Evolutionary conservation across 2,113 vertebrate species (phyloP), one percentile per base, ranked within the genome.

Genomic region (Pedionomus torquatus): DNA sequence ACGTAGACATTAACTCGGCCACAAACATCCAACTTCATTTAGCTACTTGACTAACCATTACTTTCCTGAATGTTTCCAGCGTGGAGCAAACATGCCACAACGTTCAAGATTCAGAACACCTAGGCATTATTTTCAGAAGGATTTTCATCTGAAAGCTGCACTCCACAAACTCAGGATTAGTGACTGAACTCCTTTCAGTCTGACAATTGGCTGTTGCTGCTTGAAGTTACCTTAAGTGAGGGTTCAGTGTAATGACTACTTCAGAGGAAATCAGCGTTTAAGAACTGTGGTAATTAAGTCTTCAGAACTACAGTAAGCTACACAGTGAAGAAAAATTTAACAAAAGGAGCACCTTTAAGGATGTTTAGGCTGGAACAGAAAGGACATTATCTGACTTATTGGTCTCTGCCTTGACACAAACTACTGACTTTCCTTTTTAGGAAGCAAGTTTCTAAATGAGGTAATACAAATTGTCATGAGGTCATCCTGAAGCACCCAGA

Each of bases 131-230:
- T 93, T 79, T 76, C 69, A 87, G 31, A 68, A 5, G 11, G 1
- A 81, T 90, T 94, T 75, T 90, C 28, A 86, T 66, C 74, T 81
- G 35, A 63, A 63, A 78, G 44, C 17, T 89, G 95, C 86, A 95
- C 94, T 97, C 97, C 91, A 93, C 37, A 51, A 79, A 51, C 1
- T 39, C 11, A 10, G 33, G 14, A 75, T 74, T 31, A 79, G 28
- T 5, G 24, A 83, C 70, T 17, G 13, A 89, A 81, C 25, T 87
- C 54, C 24, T 41, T 71, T 58, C 49, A 60, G 60, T 70, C 48
- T 63, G 43, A 51, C 28, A 61, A 35, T 37, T 52, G 48, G 13
- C 25, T 84, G n/a, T 0, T 33, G 37, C 51, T 86, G 33, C 44
- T 70, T 64, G 5, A 83, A 76, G 55, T 89, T 79, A 79, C 26